Evolutionary conservation across 2,113 vertebrate species (phyloP), one percentile per base, ranked within the genome.

Genomic region (Clinocottus analis): DNA sequence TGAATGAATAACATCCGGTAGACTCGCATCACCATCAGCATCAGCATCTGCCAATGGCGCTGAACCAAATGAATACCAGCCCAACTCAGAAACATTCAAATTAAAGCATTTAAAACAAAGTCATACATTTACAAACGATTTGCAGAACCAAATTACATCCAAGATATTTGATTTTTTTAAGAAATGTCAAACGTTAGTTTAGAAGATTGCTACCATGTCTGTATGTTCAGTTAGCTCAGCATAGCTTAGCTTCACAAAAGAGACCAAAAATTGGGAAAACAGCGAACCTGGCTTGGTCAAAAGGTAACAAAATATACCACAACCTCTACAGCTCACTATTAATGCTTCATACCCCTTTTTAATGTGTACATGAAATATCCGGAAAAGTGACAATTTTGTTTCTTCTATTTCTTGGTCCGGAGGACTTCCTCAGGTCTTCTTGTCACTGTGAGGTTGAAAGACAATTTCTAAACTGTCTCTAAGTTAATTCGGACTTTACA

Each of bases 341-440:
- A 31, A 7, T 5, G 31, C 13, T 2, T n/a, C 9, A 31, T n/a
- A 14, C n/a, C 23, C n/a, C 35, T 73, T 14, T 61, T 72, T 33
- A 33, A n/a, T 25, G 19, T 6, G 0, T 72, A 58, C 17, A 53
- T 61, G 43, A 67, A n/a, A 45, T 39, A 31, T 63, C 45, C 17
- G 45, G 17, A 63, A 51, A 39, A 19, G 16, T 0, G 7, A 53
- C 21, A 33, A 13, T 35, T 51, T 35, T 14, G 19, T 16, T 12
- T 21, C 21, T 64, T 35, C 25, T 58, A 25, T 47, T 41, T 70
- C 51, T 35, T 62, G 45, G 12, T 47, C n/a, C 5, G 12, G 8
- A 41, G 16, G 47, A 72, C n/a, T 60, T 63, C 39, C 39, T 74
- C 25, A 68, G 47, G 8, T 73, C 29, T 58, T 29, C 14, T 31